phyloP scores from a whole-genome alignment of 2,888 invertebrate genomes.

The Nebria brevicollis region DNA sequence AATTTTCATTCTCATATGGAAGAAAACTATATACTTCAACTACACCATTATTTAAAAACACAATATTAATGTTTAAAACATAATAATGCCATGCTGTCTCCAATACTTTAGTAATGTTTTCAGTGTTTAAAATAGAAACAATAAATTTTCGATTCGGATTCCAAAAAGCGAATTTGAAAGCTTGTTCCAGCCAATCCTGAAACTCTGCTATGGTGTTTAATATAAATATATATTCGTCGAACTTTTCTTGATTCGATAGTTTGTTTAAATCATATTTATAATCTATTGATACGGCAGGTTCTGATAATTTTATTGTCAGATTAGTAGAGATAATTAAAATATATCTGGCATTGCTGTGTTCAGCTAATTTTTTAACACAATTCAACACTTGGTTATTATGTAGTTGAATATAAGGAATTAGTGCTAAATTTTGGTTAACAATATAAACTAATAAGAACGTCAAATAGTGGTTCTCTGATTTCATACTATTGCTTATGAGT shows the following conservation, averaged over 20 bases:
- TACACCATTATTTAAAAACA: too few relatives aligned
- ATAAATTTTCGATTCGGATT: conserved; percentile 23
- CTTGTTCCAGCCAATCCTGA: conserved; percentile 6
- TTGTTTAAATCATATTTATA: neutral
- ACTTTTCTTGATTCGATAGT: neutral
- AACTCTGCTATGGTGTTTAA: conserved; percentile 16
- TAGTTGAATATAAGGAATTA: too few relatives aligned
- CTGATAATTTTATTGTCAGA: neutral
- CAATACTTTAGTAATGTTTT: conserved; percentile 24
- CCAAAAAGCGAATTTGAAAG: conserved; percentile 10
- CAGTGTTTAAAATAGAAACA: neutral
- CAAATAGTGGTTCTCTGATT: too few relatives aligned
- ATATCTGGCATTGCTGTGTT: too few relatives aligned
- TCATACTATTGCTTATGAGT: too few relatives aligned
- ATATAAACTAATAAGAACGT: too few relatives aligned
- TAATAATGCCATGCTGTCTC: conserved; percentile 24
- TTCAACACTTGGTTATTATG: too few relatives aligned
- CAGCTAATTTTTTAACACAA: too few relatives aligned
- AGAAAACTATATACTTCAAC: conserved; percentile 25
- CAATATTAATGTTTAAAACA: conserved; percentile 14
- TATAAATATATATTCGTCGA: conserved; percentile 16
- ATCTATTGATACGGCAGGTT: neutral
- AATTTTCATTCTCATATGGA: conserved; percentile 25
- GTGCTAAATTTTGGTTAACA: neutral
- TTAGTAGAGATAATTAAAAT: too few relatives aligned